These are phyloP conservation scores for Anthopleura xanthogrammica DNA, from an alignment of 92 coral and sea anemone species.

Conservation along the genomic window DNA sequence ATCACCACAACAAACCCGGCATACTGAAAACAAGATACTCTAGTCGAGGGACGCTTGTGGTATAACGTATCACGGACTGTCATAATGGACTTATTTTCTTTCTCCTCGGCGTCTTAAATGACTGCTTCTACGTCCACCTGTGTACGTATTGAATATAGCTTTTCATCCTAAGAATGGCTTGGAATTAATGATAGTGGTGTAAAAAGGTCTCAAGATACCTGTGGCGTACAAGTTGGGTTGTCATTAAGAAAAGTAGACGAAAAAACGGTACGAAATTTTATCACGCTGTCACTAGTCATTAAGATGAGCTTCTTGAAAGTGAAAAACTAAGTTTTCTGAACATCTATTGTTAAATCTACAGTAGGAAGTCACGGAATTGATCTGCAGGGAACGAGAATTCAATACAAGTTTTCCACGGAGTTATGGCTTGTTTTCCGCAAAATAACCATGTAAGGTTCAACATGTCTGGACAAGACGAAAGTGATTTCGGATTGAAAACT, in stretches of 20 bases:
- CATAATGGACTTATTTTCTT: not conserved
- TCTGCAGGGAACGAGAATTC: not conserved
- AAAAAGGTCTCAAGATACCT: not conserved
- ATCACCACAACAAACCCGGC: not conserved
- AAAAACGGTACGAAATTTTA: not conserved
- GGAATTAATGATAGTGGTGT: not conserved
- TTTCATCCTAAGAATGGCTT: not conserved
- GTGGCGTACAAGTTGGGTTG: not conserved
- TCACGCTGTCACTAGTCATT: constrained; percentile 4
- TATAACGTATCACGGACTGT: not conserved
- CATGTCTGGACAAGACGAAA: not conserved
- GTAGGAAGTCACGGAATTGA: no score
- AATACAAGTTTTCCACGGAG: not conserved
- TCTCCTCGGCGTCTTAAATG: not conserved
- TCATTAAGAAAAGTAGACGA: not conserved
- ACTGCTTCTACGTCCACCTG: not conserved
- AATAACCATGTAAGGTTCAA: constrained; percentile 9
- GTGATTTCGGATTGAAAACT: constrained; percentile 8
- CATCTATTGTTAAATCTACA: not conserved
- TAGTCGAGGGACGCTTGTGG: not conserved
- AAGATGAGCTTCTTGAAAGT: not conserved
- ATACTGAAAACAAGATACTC: not conserved
- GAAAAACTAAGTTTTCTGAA: not conserved
- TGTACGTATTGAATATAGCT: not conserved
- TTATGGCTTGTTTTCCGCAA: constrained; percentile 17